These are phyloP conservation scores for Charanyca ferruginea DNA, from an alignment of 2,888 invertebrate genomes.

Conservation along the genomic window DNA sequence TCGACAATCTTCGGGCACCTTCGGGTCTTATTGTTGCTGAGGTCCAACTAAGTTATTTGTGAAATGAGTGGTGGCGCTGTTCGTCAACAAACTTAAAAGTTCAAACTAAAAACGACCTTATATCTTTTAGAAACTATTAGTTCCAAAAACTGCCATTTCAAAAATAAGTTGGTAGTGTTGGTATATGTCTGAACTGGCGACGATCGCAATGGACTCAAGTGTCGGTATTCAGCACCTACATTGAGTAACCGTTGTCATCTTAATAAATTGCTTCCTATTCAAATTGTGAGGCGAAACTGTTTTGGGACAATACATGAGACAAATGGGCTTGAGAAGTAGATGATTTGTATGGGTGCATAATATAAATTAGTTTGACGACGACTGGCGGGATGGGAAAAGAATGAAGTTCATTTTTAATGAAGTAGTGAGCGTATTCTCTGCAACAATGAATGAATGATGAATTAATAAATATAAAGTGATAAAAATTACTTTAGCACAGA, in stretches of 20 bases:
- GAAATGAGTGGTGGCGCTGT: no score
- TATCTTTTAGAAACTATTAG: no score
- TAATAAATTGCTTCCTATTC: conserved; percentile 55
- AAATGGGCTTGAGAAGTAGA: conserved; percentile 40
- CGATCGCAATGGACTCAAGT: conserved; percentile 44
- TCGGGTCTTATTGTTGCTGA: conserved; percentile 42
- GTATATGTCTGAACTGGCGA: no score
- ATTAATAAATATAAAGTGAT: no score
- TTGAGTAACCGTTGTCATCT: conserved; percentile 50
- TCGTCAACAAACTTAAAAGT: no score
- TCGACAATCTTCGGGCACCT: conserved; percentile 41
- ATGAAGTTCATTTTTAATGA: background rate
- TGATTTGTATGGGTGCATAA: conserved; percentile 28
- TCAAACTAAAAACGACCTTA: no score
- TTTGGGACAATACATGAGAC: conserved; percentile 50
- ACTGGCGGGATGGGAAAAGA: background rate
- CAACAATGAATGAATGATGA: no score
- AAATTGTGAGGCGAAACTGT: conserved; percentile 39
- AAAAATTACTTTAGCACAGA: no score
- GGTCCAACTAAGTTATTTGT: no score
- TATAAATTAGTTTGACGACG: conserved; percentile 1
- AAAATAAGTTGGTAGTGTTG: no score
- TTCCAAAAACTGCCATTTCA: no score
- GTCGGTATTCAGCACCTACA: conserved; percentile 49
- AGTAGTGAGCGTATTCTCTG: no score